Conservation (phyloP, 2,888 invertebrate genomes). For the Psococerastis gibbosa region DNA sequence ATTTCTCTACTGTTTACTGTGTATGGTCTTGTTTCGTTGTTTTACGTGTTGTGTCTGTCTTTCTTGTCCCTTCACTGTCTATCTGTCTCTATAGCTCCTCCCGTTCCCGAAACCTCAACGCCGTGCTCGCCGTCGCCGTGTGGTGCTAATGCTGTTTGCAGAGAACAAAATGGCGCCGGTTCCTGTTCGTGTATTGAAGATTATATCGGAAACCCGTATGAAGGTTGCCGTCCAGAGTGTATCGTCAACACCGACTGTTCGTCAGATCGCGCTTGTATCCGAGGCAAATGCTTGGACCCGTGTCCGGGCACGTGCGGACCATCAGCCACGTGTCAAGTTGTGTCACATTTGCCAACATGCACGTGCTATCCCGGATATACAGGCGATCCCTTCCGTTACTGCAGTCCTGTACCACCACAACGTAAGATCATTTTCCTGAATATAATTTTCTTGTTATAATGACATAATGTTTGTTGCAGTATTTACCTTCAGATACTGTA, state of each 20-base stretch:
- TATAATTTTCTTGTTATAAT: too few species aligned
- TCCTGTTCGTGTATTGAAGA: constrained; percentile 50
- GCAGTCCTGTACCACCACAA: constrained; percentile 29
- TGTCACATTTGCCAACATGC: constrained; percentile 45
- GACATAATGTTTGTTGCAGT: too few species aligned
- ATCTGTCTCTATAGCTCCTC: constrained; percentile 2
- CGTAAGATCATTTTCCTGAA: neutral
- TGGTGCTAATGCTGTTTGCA: constrained; percentile 51
- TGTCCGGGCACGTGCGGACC: constrained; percentile 49
- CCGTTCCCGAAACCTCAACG: constrained; percentile 22
- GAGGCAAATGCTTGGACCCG: constrained; percentile 46
- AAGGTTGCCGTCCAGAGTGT: constrained; percentile 46
- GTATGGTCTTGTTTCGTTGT: neutral
- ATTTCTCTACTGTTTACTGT: neutral
- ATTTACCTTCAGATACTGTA: constrained; percentile 26
- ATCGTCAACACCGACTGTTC: constrained; percentile 43
- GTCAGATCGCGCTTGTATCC: constrained; percentile 39
- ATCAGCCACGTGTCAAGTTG: constrained; percentile 43
- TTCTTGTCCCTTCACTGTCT: neutral
- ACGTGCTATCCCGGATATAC: constrained; percentile 38
- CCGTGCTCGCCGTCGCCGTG: constrained; percentile 56
- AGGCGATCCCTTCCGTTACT: constrained; percentile 45
- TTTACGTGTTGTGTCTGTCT: neutral
- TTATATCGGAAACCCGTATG: constrained; percentile 53
- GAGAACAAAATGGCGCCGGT: constrained; percentile 49